These are phyloP conservation scores for Porites cylindrica DNA, from an alignment of 92 coral and sea anemone genomes.

Conservation along the genomic window DNA sequence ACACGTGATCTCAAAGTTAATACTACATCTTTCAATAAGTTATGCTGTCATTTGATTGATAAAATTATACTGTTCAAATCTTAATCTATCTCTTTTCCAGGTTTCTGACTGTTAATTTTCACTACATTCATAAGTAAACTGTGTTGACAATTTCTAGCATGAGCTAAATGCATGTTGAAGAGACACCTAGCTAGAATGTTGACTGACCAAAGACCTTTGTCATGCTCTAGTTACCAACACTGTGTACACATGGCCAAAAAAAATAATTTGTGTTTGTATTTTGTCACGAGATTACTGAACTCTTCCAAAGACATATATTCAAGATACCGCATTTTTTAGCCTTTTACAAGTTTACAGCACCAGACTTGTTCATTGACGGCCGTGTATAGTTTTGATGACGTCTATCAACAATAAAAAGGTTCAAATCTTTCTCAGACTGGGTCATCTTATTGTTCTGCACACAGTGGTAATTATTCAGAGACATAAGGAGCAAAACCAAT, in stretches of 20 bases:
- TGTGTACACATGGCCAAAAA: neutral
- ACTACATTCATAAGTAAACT: neutral
- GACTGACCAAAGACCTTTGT: neutral
- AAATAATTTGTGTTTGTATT: neutral
- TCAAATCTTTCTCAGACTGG: neutral
- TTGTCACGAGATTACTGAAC: conserved; percentile 7
- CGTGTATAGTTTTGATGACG: neutral
- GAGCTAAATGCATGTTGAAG: conserved; percentile 1
- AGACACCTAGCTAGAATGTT: neutral
- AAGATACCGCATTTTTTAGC: neutral
- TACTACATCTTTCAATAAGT: no score
- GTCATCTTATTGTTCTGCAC: neutral
- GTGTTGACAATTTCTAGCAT: neutral
- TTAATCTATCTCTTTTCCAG: no score
- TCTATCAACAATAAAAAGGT: neutral
- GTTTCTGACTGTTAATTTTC: no score
- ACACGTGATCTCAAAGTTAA: conserved; percentile 32
- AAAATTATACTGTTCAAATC: no score
- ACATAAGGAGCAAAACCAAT: conserved; percentile 2
- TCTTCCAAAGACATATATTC: neutral
- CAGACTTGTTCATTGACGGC: neutral
- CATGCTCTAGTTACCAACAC: neutral
- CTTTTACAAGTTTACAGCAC: neutral
- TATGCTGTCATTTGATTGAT: no score
- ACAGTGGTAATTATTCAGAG: conserved; percentile 2